phyloP scores from a whole-genome alignment of 2,797 vertebrate species.

The Alectoris magna region DNA sequence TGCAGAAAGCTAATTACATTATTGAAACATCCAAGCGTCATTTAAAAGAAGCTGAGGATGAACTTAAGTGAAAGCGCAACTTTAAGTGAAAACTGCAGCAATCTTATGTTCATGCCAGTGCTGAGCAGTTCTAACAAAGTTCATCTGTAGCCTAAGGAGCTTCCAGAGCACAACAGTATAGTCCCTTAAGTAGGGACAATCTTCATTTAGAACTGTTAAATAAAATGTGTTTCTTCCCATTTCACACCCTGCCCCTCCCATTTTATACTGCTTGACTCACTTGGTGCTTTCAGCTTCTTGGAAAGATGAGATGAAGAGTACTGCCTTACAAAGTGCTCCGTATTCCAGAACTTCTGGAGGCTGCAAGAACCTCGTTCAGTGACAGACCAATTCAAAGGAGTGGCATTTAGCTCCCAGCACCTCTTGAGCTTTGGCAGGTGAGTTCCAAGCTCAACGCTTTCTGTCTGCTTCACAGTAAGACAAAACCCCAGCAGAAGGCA shows the following conservation, averaged over 20 bases:
- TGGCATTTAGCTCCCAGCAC: neutral
- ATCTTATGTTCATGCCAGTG: neutral
- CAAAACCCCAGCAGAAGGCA: neutral
- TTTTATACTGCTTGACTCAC: neutral
- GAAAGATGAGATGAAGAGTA: neutral
- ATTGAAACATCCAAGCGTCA: neutral
- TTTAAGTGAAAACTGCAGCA: neutral
- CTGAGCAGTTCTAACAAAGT: neutral
- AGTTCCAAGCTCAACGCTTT: neutral
- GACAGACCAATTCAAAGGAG: neutral
- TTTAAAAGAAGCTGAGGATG: neutral
- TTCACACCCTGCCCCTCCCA: neutral
- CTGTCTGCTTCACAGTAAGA: rapidly evolving
- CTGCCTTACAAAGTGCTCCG: neutral
- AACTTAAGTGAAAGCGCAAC: neutral
- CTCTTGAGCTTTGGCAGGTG: neutral
- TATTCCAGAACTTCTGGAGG: neutral
- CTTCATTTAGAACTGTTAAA: neutral
- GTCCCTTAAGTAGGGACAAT: neutral
- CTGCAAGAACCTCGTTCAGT: neutral
- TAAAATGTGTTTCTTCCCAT: neutral
- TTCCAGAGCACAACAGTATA: neutral
- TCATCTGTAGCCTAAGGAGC: neutral
- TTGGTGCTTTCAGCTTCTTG: neutral
- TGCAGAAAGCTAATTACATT: neutral